Base-by-base conservation (phyloP, 2,797 vertebrate genomes). In the Pteronotus mesoamericanus region DNA sequence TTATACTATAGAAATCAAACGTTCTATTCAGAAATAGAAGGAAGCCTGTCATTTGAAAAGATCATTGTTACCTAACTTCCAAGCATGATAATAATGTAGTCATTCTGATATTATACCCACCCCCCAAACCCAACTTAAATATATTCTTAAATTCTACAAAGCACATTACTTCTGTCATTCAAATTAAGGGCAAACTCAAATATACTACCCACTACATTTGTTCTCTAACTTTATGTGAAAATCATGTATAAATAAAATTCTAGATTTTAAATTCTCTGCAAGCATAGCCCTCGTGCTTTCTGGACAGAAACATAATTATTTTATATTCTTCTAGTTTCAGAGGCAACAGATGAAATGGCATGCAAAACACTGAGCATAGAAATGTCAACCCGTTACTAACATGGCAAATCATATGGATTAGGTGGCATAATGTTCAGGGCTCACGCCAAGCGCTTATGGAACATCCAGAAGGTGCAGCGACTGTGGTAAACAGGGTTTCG, bases 161-260 rank as follows among this genome's bases (percentile, higher is more conserved):
- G 51, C 16, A 46, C 24, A 82, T 71, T 51, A 89, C 19, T 51
- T 94, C 59, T 75, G 24, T 80, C 77, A 92, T 74, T 86, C 34
- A 94, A 92, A 89, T 16, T 15, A 83, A 94, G 53, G 39, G 75
- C 61, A 97, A 78, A 89, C 24, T 68, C 59, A 69, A 87, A 94
- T 96, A 37, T 18, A 80, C 87, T 79, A 69, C 15, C 29, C 9
- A 59, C 26, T 72, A 19, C 9, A 51, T 77, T 59, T 93, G 44
- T 69, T 86, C 86, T 94, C 72, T 82, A 87, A 94, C 42, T 93
- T 72, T 78, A 34, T 26, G 22, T 74, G 39, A 88, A 55, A 88
- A 71, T 48, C 9, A 3, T 11, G 32, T 82, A 80, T 69, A 89
- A 84, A 85, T 18, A 87, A 85, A 93, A 87, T 93, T 84, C 37